Conservation (phyloP, 2,888 invertebrate species). For the Bembecia ichneumoniformis region DNA sequence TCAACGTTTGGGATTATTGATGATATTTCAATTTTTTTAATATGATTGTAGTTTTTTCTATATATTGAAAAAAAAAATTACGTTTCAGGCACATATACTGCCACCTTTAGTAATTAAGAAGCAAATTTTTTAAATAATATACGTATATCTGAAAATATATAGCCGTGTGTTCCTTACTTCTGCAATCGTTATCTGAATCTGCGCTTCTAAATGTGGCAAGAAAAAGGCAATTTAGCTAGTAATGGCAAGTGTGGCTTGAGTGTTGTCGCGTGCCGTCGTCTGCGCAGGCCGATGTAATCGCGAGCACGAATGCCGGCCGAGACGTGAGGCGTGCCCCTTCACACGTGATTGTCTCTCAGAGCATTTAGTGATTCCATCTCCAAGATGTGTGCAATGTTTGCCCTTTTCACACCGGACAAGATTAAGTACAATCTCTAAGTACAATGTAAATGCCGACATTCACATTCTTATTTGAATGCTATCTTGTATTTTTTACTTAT, state of each 20-base stretch:
- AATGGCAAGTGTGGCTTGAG: constrained; percentile 26
- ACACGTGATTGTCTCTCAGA: constrained; percentile 56
- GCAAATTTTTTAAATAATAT: no score
- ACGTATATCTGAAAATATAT: no score
- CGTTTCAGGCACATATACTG: no score
- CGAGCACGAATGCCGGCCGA: constrained; percentile 51
- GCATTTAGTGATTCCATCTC: constrained; percentile 52
- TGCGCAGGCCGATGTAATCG: constrained; percentile 52
- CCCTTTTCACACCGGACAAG: constrained; percentile 22
- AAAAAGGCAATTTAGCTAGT: constrained; percentile 7
- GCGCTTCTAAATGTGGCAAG: no score
- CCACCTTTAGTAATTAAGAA: no score
- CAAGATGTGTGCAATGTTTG: constrained; percentile 37
- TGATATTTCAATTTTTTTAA: no score
- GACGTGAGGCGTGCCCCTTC: constrained; percentile 63
- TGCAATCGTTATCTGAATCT: no score
- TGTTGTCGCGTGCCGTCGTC: constrained; percentile 57
- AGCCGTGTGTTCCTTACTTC: no score
- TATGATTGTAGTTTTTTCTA: no score
- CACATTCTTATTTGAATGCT: constrained; percentile 1
- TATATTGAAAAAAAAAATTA: no score
- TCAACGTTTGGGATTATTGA: no score
- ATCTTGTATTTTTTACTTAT: no score
- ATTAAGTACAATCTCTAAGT: neutral
- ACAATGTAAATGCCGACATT: constrained; percentile 1